Base-by-base conservation (phyloP, 1,140 invertebrate species). In the Pseudomyrmex dendroicus region DNA sequence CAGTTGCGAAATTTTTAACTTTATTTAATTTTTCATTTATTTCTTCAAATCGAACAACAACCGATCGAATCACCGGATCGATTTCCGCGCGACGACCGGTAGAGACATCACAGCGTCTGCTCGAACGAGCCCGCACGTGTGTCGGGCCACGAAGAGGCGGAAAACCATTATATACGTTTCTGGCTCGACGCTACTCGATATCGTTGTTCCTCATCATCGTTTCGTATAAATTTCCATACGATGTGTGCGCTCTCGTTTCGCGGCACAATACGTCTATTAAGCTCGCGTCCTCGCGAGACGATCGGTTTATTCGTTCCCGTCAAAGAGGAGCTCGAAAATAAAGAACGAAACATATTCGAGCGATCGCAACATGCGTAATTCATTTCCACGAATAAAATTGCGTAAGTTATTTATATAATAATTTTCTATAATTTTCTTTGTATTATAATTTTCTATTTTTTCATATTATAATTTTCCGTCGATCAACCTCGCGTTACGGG, bases 201-300 rank as follows among this genome's bases (percentile, higher is more conserved):
- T 91, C 89, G 77, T 77, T 67, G 63, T 62, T 74, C 5, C 84
- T 86, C 84, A 90, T 86, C 84, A 90, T 90, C 89, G 77, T 73
- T 64, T 35, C 68, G 91, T 91, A 92, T 91, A 91, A 91, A 92
- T 92, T 92, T 92, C 90, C 91, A 91, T 91, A 91, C 72, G 89
- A 61, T 46, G 73, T 77, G 67, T 7, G 76, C 76, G 76, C 73
- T 25, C 84, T 83, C 90, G 83, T 82, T 54, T 54, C 80, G n/a
- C 84, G 80, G 80, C 63, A 91, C 90, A 91, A 91, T 91, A 85
- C 87, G 73, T 87, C 86, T 87, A 91, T 92, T 91, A 91, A 90
- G 83, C 82, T 63, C 44, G 84, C 72, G 67, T 84, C 62, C 76
- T 72, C 70, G 80, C 80, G 73, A 86, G 85, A 89, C 68, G 74